Base-by-base conservation (phyloP, 2,797 vertebrate genomes). In the Cirrhinus mrigala region DNA sequence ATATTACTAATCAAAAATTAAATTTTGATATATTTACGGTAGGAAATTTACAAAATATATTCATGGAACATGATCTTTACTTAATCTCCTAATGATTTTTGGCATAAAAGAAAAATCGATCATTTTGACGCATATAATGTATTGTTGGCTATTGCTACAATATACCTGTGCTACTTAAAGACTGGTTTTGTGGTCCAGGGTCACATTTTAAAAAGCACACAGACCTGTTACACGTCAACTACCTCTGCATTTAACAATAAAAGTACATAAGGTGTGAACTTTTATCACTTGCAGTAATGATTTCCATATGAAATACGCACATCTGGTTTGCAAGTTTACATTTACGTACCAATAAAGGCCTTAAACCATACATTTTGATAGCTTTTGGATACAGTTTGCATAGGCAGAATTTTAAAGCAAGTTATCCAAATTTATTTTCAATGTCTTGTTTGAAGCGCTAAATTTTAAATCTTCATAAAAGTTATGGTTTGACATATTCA, bases 191-290 rank as follows among this genome's bases (percentile, higher is more conserved):
- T 37, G 33, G 33, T 37, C 33, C 33, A 37, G 33, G 33, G 33
- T 37, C 33, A 37, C 4, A 37, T 37, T 37, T 37, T 0, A 22
- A 79, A 64, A 69, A 52, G 46, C 64, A 54, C 9, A 54, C 24
- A n/a, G 29, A 16, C 48, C 16, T 54, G 27, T 68, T 81, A n/a
- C 11, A 2, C 14, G 8, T 69, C n/a, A 56, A 29, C 50, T 54
- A 44, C n/a, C 10, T 18, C 29, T 44, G 33, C 69, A 77, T 69
- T 69, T 7, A 69, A 79, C 64, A 58, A 58, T 78, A 78, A 84
- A 84, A 56, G 73, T 77, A 69, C 82, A 77, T 56, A 74, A 62
- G 37, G 62, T 84, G 75, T 84, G 75, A 84, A 78, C 29, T 69
- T 81, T 81, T 40, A 81, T 81, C 29, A 69, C 48, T 64, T 16